Conservation (phyloP, 1,140 invertebrate genomes). For the Dendroctonus valens region DNA sequence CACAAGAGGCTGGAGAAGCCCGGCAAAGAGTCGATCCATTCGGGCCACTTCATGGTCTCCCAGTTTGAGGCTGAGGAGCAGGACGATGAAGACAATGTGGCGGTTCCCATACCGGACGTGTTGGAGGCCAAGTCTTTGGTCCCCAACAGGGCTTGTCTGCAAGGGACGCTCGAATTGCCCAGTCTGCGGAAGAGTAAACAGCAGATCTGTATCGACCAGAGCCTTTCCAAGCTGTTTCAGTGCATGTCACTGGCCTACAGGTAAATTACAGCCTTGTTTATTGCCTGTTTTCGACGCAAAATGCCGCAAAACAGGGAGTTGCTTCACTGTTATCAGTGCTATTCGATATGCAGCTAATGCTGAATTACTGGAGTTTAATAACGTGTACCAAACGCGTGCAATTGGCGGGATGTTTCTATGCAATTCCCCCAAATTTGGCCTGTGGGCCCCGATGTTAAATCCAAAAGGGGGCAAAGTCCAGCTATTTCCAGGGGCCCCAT, state of each 20-base stretch:
- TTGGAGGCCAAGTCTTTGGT: constrained; percentile 34
- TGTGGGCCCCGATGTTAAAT: too few species aligned
- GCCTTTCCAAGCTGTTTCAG: constrained; percentile 91
- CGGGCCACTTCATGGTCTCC: constrained; percentile 97
- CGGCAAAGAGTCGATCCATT: constrained; percentile 80
- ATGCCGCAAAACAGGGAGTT: too few species aligned
- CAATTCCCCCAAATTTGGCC: too few species aligned
- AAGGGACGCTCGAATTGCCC: constrained; percentile 16
- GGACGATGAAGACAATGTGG: constrained; percentile 81
- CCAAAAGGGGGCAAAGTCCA: too few species aligned
- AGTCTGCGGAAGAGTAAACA: constrained; percentile 49
- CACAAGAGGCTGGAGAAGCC: constrained; percentile 34
- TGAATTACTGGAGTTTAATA: too few species aligned
- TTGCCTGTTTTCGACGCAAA: too few species aligned
- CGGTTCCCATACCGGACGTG: constrained; percentile 73
- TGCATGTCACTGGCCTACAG: constrained; percentile 97
- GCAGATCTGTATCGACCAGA: constrained; percentile 86
- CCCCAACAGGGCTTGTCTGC: constrained; percentile 33
- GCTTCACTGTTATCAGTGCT: too few species aligned
- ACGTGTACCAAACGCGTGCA: too few species aligned
- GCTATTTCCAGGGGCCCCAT: too few species aligned
- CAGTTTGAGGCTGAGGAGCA: constrained; percentile 91
- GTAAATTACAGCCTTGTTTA: constrained; percentile 61
- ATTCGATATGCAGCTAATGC: too few species aligned
- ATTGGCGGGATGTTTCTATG: too few species aligned